phyloP scores from a whole-genome alignment of 2,888 invertebrate genomes.

The Mactromeris polynyma region DNA sequence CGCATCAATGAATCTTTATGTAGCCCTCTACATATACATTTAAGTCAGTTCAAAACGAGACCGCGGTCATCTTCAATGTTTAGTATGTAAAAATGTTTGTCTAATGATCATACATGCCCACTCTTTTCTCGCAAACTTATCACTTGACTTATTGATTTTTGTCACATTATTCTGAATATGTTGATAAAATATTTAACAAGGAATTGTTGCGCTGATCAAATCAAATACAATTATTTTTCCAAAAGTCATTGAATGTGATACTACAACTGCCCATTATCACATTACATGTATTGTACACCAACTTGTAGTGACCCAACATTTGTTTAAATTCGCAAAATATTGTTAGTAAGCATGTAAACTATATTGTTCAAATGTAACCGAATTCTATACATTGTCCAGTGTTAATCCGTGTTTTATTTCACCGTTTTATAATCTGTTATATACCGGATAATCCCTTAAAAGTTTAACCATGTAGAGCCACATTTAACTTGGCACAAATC shows the following conservation, averaged over 20 bases:
- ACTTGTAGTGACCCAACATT: background rate
- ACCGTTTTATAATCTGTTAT: background rate
- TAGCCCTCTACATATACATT: too few species aligned
- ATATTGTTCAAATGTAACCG: background rate
- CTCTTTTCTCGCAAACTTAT: too few species aligned
- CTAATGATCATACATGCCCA: too few species aligned
- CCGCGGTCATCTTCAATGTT: too few species aligned
- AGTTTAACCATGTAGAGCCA: background rate
- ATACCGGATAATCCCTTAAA: constrained; percentile 16
- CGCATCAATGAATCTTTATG: too few species aligned
- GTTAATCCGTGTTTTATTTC: constrained; percentile 13
- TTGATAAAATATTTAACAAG: background rate
- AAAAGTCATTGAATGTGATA: background rate
- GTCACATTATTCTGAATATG: background rate
- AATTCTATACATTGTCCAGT: background rate
- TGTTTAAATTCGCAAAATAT: background rate
- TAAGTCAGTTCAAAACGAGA: too few species aligned
- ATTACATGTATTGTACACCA: background rate
- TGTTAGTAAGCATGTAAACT: background rate
- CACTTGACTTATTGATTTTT: too few species aligned
- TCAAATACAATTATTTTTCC: background rate
- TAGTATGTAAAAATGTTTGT: too few species aligned
- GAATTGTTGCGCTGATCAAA: background rate
- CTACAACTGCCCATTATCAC: background rate
- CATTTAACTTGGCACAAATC: constrained; percentile 14